These are phyloP conservation scores for Clarias magur DNA, from an alignment of 2,113 vertebrate genomes.

Conservation along the genomic window DNA sequence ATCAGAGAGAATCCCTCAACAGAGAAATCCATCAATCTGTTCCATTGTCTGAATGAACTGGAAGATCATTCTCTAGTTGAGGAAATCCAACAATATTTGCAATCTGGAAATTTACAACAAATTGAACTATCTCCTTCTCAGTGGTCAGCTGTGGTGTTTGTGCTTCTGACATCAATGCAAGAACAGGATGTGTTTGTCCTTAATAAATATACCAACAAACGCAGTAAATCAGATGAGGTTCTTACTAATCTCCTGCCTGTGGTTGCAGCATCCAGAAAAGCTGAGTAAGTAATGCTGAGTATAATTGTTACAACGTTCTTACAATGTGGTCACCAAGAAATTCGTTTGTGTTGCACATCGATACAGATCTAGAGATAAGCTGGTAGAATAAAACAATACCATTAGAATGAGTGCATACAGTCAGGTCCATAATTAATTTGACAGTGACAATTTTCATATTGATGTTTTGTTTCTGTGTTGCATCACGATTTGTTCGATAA, in stretches of 20 bases:
- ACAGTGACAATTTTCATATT: too few species aligned
- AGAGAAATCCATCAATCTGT: slow-evolving; percentile 10
- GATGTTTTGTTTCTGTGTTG: too few species aligned
- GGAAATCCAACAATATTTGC: slow-evolving; percentile 3
- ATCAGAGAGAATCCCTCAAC: background rate
- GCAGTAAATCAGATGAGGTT: background rate
- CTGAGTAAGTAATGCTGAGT: slow-evolving; percentile 1
- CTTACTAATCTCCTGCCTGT: too few species aligned
- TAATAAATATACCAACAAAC: background rate
- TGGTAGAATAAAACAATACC: too few species aligned
- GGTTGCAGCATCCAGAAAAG: slow-evolving; percentile 2
- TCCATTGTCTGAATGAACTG: slow-evolving; percentile 2
- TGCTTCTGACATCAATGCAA: slow-evolving; percentile 1
- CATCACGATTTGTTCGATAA: background rate
- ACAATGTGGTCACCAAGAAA: too few species aligned
- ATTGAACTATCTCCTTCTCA: background rate
- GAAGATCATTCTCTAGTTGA: background rate
- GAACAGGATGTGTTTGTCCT: background rate
- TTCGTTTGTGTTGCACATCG: too few species aligned
- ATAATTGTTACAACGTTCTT: background rate
- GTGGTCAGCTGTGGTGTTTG: slow-evolving; percentile 6
- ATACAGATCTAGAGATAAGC: too few species aligned
- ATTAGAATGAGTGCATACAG: too few species aligned
- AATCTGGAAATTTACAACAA: slow-evolving; percentile 4
- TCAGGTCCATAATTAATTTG: too few species aligned